These are phyloP conservation scores for Spheniscus humboldti DNA, from an alignment of 2,797 vertebrate genomes.

Conservation along the genomic window DNA sequence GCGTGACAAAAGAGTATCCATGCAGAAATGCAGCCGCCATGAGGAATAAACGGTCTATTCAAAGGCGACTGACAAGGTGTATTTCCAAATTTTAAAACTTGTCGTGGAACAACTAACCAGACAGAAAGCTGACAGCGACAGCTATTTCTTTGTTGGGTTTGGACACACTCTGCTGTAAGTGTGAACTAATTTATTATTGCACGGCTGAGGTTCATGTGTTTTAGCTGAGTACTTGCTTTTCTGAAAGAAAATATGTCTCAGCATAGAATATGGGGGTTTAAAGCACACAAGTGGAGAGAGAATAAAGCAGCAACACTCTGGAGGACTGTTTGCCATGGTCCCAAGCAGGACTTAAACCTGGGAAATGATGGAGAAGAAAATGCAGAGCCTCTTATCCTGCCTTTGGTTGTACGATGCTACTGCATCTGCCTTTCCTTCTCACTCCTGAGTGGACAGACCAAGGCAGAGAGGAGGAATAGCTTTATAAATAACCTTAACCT, in stretches of 20 bases:
- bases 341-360: not conserved
- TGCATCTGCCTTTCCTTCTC: not conserved
- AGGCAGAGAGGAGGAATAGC: not conserved
- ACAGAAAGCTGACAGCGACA: constrained; percentile 18
- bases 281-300: not conserved
- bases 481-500: not conserved
- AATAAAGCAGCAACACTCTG: not conserved
- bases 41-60: not conserved
- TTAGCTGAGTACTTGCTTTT: not conserved
- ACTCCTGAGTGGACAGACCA: not conserved
- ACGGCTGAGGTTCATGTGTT: not conserved
- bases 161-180: not conserved
- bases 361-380: not conserved
- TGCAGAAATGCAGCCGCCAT: not conserved
- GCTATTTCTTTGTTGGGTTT: not conserved
- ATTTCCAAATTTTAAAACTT: constrained; percentile 19
- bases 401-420: not conserved
- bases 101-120: not conserved
- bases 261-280: not conserved
- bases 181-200: not conserved
- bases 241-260: not conserved
- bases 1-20: not conserved
- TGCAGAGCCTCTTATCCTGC: not conserved
- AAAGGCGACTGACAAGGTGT: not conserved
- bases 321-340: not conserved